Conservation (phyloP, 2,797 vertebrate genomes). For the Atherinosoma microstoma region DNA sequence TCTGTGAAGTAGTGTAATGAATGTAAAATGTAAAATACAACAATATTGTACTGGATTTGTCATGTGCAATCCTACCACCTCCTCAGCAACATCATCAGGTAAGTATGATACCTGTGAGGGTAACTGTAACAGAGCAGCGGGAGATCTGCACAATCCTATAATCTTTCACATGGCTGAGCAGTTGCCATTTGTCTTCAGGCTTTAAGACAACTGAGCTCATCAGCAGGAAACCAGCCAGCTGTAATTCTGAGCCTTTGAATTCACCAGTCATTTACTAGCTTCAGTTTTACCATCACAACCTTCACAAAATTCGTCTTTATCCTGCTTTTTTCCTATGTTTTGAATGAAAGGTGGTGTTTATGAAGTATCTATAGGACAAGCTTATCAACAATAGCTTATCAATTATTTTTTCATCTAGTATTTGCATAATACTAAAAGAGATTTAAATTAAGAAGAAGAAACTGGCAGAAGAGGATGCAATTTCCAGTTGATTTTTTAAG, state of each 20-base stretch:
- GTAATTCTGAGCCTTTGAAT: slow-evolving; percentile 23
- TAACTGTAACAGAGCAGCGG: slow-evolving; percentile 24
- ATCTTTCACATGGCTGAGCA: slow-evolving; percentile 43
- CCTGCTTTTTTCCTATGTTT: background rate
- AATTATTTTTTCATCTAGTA: background rate
- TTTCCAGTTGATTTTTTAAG: slow-evolving; percentile 27
- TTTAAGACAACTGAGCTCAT: slow-evolving; percentile 41
- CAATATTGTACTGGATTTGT: background rate
- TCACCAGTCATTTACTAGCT: slow-evolving; percentile 7
- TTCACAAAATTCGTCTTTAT: slow-evolving; percentile 1
- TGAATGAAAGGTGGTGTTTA: background rate
- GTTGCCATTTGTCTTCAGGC: slow-evolving; percentile 45
- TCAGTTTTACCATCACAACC: slow-evolving; percentile 24
- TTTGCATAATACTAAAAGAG: slow-evolving; percentile 14
- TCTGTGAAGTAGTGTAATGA: background rate
- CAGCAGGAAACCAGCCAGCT: slow-evolving; percentile 30
- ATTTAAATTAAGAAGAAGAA: slow-evolving; percentile 3
- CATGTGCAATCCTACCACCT: background rate
- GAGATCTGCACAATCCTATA: slow-evolving; percentile 22
- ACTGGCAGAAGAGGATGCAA: slow-evolving; percentile 18
- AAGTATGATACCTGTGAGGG: slow-evolving; percentile 30
- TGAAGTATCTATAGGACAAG: background rate
- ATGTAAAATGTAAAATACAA: background rate
- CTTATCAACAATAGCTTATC: background rate
- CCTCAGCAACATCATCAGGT: slow-evolving; percentile 23